phyloP scores from a whole-genome alignment of 2,797 vertebrate species.

The Oophaga sylvatica region DNA sequence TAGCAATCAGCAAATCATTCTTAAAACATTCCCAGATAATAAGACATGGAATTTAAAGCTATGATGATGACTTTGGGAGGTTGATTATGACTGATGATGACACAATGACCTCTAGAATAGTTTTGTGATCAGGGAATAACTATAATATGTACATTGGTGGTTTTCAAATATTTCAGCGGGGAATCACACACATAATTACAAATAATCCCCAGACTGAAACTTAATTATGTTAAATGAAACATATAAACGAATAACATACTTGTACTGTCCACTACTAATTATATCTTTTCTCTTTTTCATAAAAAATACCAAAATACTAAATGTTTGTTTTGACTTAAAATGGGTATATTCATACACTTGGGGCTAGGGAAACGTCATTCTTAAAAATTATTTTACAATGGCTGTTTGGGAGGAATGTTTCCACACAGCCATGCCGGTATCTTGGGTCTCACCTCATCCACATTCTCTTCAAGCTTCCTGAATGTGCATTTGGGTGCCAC shows the following conservation, averaged over 20 bases:
- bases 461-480: too few species aligned
- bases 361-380: too few species aligned
- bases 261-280: neutral
- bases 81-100: conserved; percentile 47
- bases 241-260: neutral
- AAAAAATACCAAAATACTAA: neutral
- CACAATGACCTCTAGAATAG: conserved; percentile 27
- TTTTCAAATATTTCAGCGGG: neutral
- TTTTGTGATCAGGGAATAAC: conserved; percentile 9
- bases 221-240: neutral
- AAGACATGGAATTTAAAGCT: neutral
- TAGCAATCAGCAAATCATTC: conserved; percentile 28
- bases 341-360: too few species aligned
- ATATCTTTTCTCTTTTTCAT: neutral
- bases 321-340: too few species aligned
- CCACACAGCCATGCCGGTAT: too few species aligned
- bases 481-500: too few species aligned
- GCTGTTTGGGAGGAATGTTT: too few species aligned
- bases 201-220: neutral
- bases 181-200: neutral
- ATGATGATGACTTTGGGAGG: conserved; percentile 33
- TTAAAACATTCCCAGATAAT: conserved; percentile 33
- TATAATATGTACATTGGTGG: neutral
- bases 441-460: too few species aligned
- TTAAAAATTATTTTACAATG: too few species aligned